Conservation (phyloP, 2,113 vertebrate species). For the Globicephala melas region DNA sequence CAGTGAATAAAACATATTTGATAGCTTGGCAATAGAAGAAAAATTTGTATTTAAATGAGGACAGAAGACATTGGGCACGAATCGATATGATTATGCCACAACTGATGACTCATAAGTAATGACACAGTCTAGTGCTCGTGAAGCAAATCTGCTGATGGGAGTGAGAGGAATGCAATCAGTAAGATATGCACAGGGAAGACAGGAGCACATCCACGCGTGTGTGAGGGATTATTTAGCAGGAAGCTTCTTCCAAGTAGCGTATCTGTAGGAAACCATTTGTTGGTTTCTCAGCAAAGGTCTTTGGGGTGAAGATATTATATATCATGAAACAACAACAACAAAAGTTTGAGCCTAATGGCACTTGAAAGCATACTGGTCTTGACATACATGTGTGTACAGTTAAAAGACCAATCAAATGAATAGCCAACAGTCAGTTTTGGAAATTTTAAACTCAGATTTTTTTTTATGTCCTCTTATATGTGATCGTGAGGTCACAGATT, state of each 20-base stretch:
- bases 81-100: conserved; percentile 66
- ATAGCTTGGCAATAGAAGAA: conserved; percentile 61
- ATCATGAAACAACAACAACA: conserved; percentile 9
- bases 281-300: not conserved
- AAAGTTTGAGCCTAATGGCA: not conserved
- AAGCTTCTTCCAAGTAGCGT: not conserved
- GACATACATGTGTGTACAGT: not conserved
- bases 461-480: not conserved
- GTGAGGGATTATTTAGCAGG: not conserved
- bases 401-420: not conserved
- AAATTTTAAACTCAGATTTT: not conserved
- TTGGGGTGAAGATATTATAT: conserved; percentile 10
- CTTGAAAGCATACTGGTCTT: not conserved
- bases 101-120: conserved; percentile 69
- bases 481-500: not conserved
- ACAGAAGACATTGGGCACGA: conserved; percentile 57
- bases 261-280: not conserved
- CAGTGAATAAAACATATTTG: conserved; percentile 68
- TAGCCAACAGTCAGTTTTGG: not conserved
- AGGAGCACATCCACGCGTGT: accelerated
- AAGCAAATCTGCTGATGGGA: conserved; percentile 37
- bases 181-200: not conserved
- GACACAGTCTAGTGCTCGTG: conserved; percentile 53
- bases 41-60: conserved; percentile 71
- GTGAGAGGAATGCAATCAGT: not conserved